Evolutionary conservation across 2,113 vertebrate genomes (phyloP).

Genomic region (Clarias macrocephalus): DNA sequence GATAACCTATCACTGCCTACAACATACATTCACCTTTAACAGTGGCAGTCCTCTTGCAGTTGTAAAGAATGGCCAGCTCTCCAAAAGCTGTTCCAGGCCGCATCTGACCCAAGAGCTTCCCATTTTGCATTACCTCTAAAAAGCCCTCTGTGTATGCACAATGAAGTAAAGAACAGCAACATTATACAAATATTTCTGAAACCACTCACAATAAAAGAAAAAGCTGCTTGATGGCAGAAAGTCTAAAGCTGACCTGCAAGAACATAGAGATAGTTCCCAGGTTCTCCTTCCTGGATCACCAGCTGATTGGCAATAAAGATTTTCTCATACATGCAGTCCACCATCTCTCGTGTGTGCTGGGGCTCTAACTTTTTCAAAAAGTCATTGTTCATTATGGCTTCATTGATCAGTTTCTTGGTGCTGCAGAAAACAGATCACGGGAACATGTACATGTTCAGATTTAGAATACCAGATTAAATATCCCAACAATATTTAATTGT

Average conservation of each 20-base stretch:
- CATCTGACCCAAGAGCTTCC: constrained; percentile 75
- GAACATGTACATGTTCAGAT: background rate
- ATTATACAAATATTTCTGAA: background rate
- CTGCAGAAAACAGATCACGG: constrained; percentile 52
- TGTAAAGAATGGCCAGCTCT: constrained; percentile 79
- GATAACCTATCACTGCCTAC: background rate
- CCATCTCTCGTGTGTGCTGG: constrained; percentile 73
- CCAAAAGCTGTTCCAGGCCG: constrained; percentile 77
- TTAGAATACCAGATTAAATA: background rate
- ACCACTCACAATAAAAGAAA: background rate
- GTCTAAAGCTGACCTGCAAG: constrained; percentile 68
- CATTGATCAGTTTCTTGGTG: constrained; percentile 72
- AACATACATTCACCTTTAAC: constrained; percentile 70
- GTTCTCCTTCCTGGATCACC: constrained; percentile 76
- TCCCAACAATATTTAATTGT: background rate
- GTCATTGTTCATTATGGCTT: constrained; percentile 77
- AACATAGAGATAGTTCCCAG: constrained; percentile 80
- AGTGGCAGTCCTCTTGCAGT: constrained; percentile 80
- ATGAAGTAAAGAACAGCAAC: background rate
- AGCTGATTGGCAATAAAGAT: constrained; percentile 67
- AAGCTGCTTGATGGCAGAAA: background rate
- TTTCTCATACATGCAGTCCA: constrained; percentile 78
- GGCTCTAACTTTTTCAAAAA: constrained; percentile 77
- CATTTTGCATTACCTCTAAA: constrained; percentile 75
- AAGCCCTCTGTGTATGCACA: constrained; percentile 65